Conservation (phyloP, 2,113 vertebrate species). For the Spermophilus dauricus region DNA sequence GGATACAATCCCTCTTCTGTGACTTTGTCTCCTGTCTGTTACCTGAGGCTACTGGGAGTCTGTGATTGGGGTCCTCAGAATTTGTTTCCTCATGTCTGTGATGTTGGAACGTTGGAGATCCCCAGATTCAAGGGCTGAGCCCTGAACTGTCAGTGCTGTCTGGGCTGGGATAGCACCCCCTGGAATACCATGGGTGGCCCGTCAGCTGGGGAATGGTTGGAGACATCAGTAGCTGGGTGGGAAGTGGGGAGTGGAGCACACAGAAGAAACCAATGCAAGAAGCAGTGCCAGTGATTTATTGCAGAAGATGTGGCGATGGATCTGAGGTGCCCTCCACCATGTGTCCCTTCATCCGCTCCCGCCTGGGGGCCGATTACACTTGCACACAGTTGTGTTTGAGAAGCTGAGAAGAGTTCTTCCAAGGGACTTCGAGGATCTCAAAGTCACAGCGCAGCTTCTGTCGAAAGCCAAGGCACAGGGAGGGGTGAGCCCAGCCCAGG, state of each 20-base stretch:
- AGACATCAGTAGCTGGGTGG: neutral
- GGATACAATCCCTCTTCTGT: neutral
- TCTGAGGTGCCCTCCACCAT: neutral
- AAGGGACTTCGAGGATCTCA: conserved; percentile 91
- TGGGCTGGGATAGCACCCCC: neutral
- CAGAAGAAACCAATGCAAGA: neutral
- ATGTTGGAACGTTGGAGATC: neutral
- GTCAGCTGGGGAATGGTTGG: neutral
- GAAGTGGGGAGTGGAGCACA: neutral
- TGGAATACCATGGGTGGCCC: neutral
- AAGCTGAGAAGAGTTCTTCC: conserved; percentile 89
- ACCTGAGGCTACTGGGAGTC: neutral
- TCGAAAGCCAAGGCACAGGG: neutral
- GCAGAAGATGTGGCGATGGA: too few relatives aligned
- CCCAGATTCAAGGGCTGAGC: neutral
- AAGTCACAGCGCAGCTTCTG: conserved; percentile 92
- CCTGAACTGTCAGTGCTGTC: neutral
- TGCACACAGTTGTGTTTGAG: conserved; percentile 87
- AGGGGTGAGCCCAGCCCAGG: neutral
- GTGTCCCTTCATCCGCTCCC: neutral
- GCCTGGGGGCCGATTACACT: neutral
- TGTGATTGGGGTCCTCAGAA: neutral
- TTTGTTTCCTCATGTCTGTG: neutral
- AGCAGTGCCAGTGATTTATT: neutral
- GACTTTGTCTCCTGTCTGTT: neutral